phyloP scores from a whole-genome alignment of 2,113 vertebrate genomes.

The Cheirogaleus medius region DNA sequence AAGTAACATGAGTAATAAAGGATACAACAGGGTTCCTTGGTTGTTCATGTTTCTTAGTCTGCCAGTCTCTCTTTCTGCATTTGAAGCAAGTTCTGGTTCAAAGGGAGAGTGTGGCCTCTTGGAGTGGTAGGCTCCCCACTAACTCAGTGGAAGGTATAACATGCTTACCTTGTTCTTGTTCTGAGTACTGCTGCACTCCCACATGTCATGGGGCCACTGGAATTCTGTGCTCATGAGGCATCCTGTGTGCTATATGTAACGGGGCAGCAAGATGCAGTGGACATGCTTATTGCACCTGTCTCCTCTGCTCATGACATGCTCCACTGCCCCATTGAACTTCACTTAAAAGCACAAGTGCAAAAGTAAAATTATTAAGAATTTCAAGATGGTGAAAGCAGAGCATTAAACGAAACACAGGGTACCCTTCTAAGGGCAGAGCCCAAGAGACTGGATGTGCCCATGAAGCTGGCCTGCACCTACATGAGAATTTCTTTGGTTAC shows the following conservation, averaged over 20 bases:
- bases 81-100: not conserved
- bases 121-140: fast-evolving
- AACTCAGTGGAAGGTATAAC: not conserved
- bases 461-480: not conserved
- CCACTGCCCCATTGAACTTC: not conserved
- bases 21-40: not conserved
- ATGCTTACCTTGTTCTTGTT: not conserved
- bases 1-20: not conserved
- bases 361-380: not conserved
- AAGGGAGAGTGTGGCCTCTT: not conserved
- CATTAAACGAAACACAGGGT: not conserved
- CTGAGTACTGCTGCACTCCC: not conserved
- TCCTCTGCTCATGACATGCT: not conserved
- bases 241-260: no score
- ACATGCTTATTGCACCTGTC: fast-evolving
- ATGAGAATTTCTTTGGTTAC: not conserved
- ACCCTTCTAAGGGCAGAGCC: not conserved
- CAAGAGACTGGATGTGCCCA: not conserved
- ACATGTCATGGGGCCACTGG: fast-evolving
- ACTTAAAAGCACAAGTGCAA: not conserved
- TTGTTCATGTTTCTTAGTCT: not conserved
- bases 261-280: not conserved
- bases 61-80: not conserved
- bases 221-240: not conserved
- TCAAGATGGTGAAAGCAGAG: not conserved